Evolutionary conservation across 2,797 vertebrate species (phyloP).

Genomic region (Parambassis ranga): DNA sequence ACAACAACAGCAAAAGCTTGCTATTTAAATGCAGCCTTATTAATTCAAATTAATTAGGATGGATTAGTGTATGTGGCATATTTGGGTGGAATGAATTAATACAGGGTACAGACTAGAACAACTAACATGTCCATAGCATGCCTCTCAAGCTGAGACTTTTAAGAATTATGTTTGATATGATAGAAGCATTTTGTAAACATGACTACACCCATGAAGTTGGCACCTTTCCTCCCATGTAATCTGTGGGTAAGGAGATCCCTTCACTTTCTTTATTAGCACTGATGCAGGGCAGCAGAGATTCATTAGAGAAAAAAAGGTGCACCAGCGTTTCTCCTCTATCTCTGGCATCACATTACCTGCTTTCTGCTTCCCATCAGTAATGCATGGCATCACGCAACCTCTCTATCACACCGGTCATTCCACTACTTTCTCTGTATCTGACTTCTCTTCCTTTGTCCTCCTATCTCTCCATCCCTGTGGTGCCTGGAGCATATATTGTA

Average conservation of each 20-base stretch:
- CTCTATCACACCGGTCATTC: constrained; percentile 42
- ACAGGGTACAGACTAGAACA: background rate
- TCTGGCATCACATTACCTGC: constrained; percentile 48
- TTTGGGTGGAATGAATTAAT: background rate
- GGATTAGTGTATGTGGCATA: background rate
- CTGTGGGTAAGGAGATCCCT: constrained; percentile 32
- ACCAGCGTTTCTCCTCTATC: constrained; percentile 36
- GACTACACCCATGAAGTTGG: constrained; percentile 32
- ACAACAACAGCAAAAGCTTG: background rate
- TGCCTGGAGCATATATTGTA: constrained; percentile 41
- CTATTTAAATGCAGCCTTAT: background rate
- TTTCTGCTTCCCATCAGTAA: constrained; percentile 50
- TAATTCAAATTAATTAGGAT: background rate
- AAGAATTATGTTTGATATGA: constrained; percentile 2
- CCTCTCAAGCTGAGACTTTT: background rate
- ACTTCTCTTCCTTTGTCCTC: constrained; percentile 13
- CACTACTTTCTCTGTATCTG: constrained; percentile 7
- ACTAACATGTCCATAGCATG: background rate
- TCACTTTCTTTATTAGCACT: constrained; percentile 43
- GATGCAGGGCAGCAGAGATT: constrained; percentile 15
- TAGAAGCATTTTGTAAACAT: background rate
- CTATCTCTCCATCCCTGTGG: constrained; percentile 20
- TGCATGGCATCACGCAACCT: constrained; percentile 46
- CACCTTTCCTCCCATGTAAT: constrained; percentile 38
- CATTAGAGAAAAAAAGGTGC: background rate